These are phyloP conservation scores for Myocastor coypus DNA, from an alignment of 2,113 vertebrate genomes.

Conservation along the genomic window DNA sequence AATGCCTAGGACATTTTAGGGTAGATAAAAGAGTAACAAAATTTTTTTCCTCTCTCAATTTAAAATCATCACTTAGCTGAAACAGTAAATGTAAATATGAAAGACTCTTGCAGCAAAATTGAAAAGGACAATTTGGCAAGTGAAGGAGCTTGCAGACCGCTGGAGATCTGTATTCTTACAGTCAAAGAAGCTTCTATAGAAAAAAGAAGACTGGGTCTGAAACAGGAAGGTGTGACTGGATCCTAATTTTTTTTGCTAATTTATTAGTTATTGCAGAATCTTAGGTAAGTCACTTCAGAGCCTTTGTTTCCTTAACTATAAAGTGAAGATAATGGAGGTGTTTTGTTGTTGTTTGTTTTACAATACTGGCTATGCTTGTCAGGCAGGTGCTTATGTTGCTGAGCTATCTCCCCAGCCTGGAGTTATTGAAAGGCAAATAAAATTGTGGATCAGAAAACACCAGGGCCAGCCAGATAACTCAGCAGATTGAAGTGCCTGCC, in stretches of 20 bases:
- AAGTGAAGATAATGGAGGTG: neutral
- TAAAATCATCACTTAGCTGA: neutral
- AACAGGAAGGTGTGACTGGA: conserved; percentile 14
- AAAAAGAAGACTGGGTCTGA: neutral
- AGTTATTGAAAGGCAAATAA: conserved; percentile 22
- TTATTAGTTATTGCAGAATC: neutral
- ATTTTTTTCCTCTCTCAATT: neutral
- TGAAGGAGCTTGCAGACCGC: neutral
- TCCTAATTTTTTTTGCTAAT: conserved; percentile 9
- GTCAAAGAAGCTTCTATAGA: conserved; percentile 13
- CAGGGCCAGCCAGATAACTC: no score
- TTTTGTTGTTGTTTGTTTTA: no score
- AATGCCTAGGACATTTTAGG: neutral
- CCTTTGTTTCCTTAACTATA: neutral
- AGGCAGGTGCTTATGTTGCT: no score
- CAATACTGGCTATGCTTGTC: no score
- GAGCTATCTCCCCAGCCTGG: no score
- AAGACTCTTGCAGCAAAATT: neutral
- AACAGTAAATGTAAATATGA: conserved; percentile 5
- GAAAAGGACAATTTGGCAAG: neutral
- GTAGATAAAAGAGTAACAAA: neutral
- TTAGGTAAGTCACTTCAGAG: neutral
- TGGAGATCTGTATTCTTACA: neutral
- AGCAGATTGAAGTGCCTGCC: no score
- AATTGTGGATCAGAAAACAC: neutral